Evolutionary conservation across 2,888 invertebrate genomes (phyloP), one percentile per base, ranked within the genome.

Genomic region (Caenorhabditis sulstoni): DNA sequence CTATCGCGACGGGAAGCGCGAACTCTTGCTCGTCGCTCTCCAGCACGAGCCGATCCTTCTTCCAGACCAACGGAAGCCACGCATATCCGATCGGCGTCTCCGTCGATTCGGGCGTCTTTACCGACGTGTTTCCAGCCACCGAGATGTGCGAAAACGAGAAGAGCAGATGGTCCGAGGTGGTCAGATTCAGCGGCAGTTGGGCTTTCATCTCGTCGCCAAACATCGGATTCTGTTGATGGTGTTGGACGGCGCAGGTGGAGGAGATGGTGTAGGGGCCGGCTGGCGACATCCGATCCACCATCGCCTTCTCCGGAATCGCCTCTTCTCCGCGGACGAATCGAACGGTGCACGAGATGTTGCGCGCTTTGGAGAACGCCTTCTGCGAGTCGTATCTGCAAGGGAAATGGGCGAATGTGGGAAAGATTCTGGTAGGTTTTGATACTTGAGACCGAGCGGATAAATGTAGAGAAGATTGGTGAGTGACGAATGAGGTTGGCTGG

Each of bases 141-240:
- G 96, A 96, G 79, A 99, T 95, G 91, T 98, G 98, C 90, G 95
- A 94, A 92, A 98, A 97, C 3, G 95, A 95, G 92, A 98, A 97
- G 64, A 98, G 92, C 70, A 99, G 91, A 91, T 98, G 98, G 91
- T 97, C 97, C 62, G 94, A 94, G 0, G 94, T 91, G 49, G 95
- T 94, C 61, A 98, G 92, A 80, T 95, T 94, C 18, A 95, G 93
- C 0, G 98, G 98, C 41, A 98, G 92, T 23, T 94, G 93, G 74
- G 98, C 93, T 92, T 98, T 98, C 53, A 96, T 94, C 91, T 92
- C 89, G 35, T 88, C 86, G 44, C 84, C 84, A 64, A 90, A 89
- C 11, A 75, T 75, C 0, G 89, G 89, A 73, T 82, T 81, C 66
- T 89, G 88, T 58, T 89, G 89, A 75, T 89, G 89, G 49, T 89